phyloP scores from a whole-genome alignment of 2,113 vertebrate species.

The Rhinoptilus africanus region DNA sequence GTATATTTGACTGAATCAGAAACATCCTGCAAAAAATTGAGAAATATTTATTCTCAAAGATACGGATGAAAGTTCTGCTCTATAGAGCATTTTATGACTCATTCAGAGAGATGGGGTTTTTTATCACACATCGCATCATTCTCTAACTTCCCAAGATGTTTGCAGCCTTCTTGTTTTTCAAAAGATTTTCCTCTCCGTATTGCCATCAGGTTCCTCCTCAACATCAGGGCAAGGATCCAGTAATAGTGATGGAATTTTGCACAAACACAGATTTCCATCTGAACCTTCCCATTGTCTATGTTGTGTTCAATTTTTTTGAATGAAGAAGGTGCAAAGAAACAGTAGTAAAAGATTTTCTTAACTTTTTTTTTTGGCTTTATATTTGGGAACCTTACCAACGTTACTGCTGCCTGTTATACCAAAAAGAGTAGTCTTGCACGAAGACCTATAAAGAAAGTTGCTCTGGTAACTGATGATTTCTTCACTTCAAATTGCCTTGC shows the following conservation, averaged over 20 bases:
- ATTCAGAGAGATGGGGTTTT: neutral
- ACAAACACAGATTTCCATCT: neutral
- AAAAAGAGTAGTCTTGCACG: neutral
- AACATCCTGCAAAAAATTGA: neutral
- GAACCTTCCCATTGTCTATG: neutral
- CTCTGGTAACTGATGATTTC: neutral
- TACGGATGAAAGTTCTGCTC: neutral
- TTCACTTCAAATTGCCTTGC: neutral
- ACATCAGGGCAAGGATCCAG: neutral
- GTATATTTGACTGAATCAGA: neutral
- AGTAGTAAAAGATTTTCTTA: neutral
- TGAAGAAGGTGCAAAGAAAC: neutral
- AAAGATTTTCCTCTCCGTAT: neutral
- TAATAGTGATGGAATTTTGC: neutral
- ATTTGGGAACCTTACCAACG: neutral
- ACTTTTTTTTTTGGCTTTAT: neutral
- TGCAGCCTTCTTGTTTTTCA: neutral
- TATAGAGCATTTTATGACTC: neutral
- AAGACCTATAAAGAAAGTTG: neutral
- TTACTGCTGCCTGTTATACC: neutral
- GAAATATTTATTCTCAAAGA: neutral
- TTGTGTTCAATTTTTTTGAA: neutral
- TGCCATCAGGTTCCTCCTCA: neutral
- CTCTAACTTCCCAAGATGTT: neutral
- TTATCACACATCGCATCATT: neutral